A percentile compares a stretch with the other conserved stretches of the same genome.
phyloP scores from a whole-genome alignment of 2,113 vertebrate species.

The Passer montanus region DNA sequence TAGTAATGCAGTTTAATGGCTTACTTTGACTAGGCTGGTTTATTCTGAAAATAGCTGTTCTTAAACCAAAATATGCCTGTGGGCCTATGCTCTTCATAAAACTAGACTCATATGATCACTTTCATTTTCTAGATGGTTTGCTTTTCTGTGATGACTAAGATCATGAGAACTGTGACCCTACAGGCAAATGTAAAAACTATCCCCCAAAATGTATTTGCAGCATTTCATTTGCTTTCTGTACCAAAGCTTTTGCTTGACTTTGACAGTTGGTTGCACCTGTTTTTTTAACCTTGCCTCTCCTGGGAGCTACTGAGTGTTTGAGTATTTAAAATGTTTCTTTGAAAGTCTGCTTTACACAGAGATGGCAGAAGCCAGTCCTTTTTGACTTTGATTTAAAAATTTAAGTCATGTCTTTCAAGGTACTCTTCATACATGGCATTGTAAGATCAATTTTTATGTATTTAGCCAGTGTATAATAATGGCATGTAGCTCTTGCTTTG shows the following conservation, averaged over 20 bases:
- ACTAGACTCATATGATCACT: neutral
- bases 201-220: neutral
- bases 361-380: neutral
- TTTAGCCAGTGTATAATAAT: neutral
- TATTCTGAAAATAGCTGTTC: neutral
- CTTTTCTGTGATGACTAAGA: neutral
- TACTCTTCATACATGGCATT: neutral
- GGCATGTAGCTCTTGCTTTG: neutral
- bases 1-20: neutral
- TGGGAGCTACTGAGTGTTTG: neutral
- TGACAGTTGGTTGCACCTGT: slow-evolving; percentile 12
- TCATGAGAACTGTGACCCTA: neutral
- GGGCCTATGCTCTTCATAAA: neutral
- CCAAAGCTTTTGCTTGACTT: neutral
- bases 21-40: neutral
- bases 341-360: neutral
- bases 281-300: slow-evolving; percentile 25
- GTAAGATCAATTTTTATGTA: neutral
- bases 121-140: neutral
- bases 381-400: neutral
- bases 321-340: neutral
- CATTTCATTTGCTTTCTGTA: neutral
- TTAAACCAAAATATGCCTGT: neutral
- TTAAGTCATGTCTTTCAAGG: neutral
- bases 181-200: neutral